These are phyloP conservation scores for Pandemis cinnamomeana DNA, from an alignment of 2,888 invertebrate genomes.

Conservation along the genomic window DNA sequence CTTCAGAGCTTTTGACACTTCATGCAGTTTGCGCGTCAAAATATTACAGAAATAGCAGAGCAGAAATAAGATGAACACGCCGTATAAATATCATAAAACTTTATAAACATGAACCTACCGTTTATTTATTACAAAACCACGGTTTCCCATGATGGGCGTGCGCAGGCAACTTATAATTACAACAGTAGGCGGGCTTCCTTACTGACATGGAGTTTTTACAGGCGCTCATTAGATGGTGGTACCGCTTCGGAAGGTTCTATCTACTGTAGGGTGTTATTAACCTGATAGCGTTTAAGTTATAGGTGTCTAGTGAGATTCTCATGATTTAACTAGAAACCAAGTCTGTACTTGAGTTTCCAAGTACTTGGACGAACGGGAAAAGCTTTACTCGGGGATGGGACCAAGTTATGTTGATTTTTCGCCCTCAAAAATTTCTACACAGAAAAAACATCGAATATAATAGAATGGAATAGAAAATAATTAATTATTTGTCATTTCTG, in stretches of 20 bases:
- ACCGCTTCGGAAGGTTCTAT: slow-evolving; percentile 27
- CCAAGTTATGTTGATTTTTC: too few relatives aligned
- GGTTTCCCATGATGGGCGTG: slow-evolving; percentile 37
- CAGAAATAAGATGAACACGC: neutral
- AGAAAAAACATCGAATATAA: too few relatives aligned
- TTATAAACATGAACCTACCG: slow-evolving; percentile 32
- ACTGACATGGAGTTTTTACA: slow-evolving; percentile 38
- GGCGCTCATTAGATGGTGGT: slow-evolving; percentile 34
- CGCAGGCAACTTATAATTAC: slow-evolving; percentile 39
- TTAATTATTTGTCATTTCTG: too few relatives aligned
- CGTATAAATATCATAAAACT: slow-evolving; percentile 20
- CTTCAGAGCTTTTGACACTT: too few relatives aligned
- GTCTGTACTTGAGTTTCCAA: neutral
- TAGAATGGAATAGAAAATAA: too few relatives aligned
- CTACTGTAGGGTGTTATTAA: slow-evolving; percentile 38
- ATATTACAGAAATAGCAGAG: too few relatives aligned
- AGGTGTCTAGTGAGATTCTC: neutral
- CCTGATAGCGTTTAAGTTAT: slow-evolving; percentile 20
- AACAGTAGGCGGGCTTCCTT: slow-evolving; percentile 39
- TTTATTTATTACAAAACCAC: slow-evolving; percentile 40
- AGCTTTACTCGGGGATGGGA: too few relatives aligned
- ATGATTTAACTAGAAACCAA: slow-evolving; percentile 4
- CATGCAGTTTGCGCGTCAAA: too few relatives aligned
- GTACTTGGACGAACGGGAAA: too few relatives aligned
- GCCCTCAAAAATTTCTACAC: too few relatives aligned